phyloP scores from a whole-genome alignment of 2,888 invertebrate genomes.

The Parascotia fuliginaria region DNA sequence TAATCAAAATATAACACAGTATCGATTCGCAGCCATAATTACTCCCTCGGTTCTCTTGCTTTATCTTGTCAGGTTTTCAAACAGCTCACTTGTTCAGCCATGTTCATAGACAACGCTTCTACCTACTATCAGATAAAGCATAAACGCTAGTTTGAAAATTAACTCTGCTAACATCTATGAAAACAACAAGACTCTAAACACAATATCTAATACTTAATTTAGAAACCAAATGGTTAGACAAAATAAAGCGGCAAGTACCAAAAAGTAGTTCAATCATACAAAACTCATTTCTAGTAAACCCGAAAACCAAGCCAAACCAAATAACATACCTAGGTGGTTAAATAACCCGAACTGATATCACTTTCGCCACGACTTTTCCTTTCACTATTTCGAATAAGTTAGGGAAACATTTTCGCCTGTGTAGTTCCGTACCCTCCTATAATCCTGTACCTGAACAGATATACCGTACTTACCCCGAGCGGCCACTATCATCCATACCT shows the following conservation, averaged over 20 bases:
- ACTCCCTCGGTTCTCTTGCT: too few species aligned
- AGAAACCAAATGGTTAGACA: background rate
- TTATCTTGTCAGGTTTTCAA: too few species aligned
- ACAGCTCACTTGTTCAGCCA: too few species aligned
- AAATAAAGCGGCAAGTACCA: background rate
- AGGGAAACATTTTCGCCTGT: slow-evolving; percentile 81
- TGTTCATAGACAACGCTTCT: too few species aligned
- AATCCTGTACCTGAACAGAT: slow-evolving; percentile 84
- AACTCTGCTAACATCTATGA: background rate
- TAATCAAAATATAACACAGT: too few species aligned
- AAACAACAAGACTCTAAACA: slow-evolving; percentile 13
- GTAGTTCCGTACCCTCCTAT: slow-evolving; percentile 75
- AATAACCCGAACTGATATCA: slow-evolving; percentile 62
- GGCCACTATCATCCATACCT: slow-evolving; percentile 84
- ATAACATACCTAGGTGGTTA: slow-evolving; percentile 31
- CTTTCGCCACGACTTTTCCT: slow-evolving; percentile 81
- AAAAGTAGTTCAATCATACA: slow-evolving; percentile 3
- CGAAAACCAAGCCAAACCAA: slow-evolving; percentile 22
- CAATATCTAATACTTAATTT: slow-evolving; percentile 9
- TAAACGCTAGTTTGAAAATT: too few species aligned
- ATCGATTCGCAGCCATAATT: too few species aligned
- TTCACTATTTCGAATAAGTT: slow-evolving; percentile 79
- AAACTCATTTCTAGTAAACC: slow-evolving; percentile 8
- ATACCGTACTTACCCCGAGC: slow-evolving; percentile 81
- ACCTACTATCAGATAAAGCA: too few species aligned